A percentile compares a stretch with the other conserved stretches of the same genome.
These are phyloP conservation scores for Tauraco erythrolophus DNA, from an alignment of 2,113 vertebrate species.

Conservation along the genomic window DNA sequence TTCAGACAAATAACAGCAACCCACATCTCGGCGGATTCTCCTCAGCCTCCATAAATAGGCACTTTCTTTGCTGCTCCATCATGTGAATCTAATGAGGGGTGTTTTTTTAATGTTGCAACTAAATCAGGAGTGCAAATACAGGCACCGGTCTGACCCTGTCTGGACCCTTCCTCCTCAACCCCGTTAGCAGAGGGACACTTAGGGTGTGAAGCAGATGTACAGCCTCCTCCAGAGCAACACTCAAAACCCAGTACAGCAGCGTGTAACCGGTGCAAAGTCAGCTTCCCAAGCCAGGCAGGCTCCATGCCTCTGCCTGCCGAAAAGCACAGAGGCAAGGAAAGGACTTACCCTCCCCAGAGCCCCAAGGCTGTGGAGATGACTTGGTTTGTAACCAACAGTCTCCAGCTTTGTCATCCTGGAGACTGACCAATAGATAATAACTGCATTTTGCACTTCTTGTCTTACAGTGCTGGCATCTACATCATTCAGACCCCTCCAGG, in stretches of 20 bases:
- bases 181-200: neutral
- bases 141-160: neutral
- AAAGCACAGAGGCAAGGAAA: neutral
- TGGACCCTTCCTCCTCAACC: neutral
- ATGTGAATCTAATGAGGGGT: neutral
- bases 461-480: neutral
- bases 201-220: neutral
- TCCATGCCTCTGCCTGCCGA: neutral
- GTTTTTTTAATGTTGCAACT: neutral
- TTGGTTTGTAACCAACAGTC: neutral
- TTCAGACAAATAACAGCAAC: constrained; percentile 6
- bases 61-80: constrained; percentile 37
- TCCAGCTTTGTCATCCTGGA: neutral
- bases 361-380: neutral
- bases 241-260: neutral
- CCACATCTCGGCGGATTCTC: constrained; percentile 16
- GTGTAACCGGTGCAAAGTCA: accelerated
- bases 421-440: neutral
- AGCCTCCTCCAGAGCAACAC: neutral
- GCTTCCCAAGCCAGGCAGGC: neutral
- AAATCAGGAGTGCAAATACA: neutral
- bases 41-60: constrained; percentile 13
- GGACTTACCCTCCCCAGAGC: neutral
- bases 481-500: neutral
- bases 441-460: neutral